These are phyloP conservation scores for Balanococcus diminutus DNA, from an alignment of 2,888 invertebrate species.

Conservation along the genomic window DNA sequence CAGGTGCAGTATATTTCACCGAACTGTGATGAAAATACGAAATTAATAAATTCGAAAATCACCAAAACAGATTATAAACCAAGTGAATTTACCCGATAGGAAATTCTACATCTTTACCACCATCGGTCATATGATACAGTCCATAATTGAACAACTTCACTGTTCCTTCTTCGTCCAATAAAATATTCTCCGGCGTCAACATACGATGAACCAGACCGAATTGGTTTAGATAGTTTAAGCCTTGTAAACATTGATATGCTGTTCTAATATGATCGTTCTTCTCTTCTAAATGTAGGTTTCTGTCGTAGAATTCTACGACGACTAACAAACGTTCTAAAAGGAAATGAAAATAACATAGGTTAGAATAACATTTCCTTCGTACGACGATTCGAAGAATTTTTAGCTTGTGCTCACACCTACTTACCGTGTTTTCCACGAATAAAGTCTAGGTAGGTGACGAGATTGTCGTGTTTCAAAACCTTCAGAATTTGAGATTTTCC, in stretches of 20 bases:
- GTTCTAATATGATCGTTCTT: slow-evolving; percentile 67
- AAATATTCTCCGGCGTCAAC: slow-evolving; percentile 81
- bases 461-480: slow-evolving; percentile 76
- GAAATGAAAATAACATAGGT: too few relatives aligned
- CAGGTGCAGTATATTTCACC: slow-evolving; percentile 81
- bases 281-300: slow-evolving; percentile 63
- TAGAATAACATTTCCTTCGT: too few relatives aligned
- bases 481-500: slow-evolving; percentile 86
- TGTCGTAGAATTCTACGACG: slow-evolving; percentile 79
- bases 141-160: slow-evolving; percentile 92
- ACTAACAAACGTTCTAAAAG: slow-evolving; percentile 78
- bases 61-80: background rate
- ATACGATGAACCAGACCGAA: slow-evolving; percentile 79
- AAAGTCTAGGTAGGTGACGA: slow-evolving; percentile 90
- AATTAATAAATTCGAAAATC: background rate
- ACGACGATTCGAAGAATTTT: too few relatives aligned
- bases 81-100: slow-evolving; percentile 73
- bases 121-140: slow-evolving; percentile 87
- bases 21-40: slow-evolving; percentile 65
- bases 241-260: slow-evolving; percentile 75
- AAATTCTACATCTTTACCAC: slow-evolving; percentile 86
- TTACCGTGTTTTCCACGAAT: slow-evolving; percentile 92
- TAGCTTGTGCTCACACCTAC: too few relatives aligned
- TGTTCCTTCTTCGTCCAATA: slow-evolving; percentile 73
- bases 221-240: slow-evolving; percentile 74